Base-by-base conservation (phyloP, 2,888 invertebrate species). In the Apamea anceps region DNA sequence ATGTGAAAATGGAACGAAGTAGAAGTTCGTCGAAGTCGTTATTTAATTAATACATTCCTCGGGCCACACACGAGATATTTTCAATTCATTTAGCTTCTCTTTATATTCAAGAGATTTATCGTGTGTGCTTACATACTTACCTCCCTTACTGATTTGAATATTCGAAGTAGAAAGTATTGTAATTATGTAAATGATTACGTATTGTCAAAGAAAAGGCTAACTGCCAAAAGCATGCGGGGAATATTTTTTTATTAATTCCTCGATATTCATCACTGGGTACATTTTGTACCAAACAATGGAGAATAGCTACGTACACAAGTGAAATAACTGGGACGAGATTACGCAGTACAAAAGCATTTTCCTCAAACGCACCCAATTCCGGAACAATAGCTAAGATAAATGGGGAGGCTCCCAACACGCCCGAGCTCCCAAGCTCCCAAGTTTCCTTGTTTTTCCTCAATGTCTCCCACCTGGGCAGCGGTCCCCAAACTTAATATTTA, bases 361-460 rank as follows among this genome's bases (percentile, higher is more conserved):
- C 88, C 85, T 82, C 84, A 83, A 89, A 87, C 86, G 89, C 87
- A 86, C 90, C 87, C 90, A 87, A 92, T 91, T 91, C 87, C 76
- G 85, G 90, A 91, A 94, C 93, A 94, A 93, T 91, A 80, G 92
- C 87, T 74, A 89, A 92, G 92, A 94, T 93, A 93, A 94, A 94
- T 94, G 91, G 91, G 87, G 87, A 88, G 88, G 85, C 86, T 84
- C 75, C 85, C 81, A 84, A 90, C 76, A 82, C 87, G 83, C 72
- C 76, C 57, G 18, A 45, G 25, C 75, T 65, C n/a, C 48, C 25
- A 42, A 68, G 67, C 72, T 54, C 77, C 84, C 82, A 83, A 89
- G 78, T 79, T 87, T 87, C 73, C 82, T 85, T 86, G 85, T 91
- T 93, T 93, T 93, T 92, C 90, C 88, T 86, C 91, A 90, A 90